Conservation (phyloP, 2,888 invertebrate species). For the Pristionchus entomophagus region DNA sequence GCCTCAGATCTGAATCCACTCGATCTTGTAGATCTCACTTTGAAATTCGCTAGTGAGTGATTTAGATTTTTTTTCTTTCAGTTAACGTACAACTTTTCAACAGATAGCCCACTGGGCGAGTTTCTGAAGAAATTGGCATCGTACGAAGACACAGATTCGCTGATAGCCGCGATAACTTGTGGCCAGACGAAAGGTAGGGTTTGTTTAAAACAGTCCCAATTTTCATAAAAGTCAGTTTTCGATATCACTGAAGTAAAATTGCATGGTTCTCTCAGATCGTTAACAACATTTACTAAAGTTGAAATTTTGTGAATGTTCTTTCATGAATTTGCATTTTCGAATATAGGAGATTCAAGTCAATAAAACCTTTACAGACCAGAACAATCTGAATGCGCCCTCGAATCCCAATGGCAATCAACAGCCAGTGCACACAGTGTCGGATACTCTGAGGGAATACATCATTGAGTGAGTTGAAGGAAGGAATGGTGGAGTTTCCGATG, state of each 20-base stretch:
- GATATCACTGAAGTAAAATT: no score
- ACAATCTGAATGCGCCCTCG: background rate
- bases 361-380: background rate
- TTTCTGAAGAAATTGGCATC: background rate
- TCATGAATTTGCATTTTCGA: background rate
- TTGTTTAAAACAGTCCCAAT: no score
- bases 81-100: background rate
- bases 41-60: background rate
- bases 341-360: no score
- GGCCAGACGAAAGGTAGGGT: background rate
- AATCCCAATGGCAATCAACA: background rate
- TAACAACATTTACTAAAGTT: no score
- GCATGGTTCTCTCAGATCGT: no score
- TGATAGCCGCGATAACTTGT: background rate
- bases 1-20: background rate
- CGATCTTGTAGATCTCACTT: background rate
- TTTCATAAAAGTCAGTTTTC: no score
- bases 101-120: background rate
- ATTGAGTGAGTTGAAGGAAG: background rate
- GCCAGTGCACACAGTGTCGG: background rate
- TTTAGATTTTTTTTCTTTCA: no score
- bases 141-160: background rate
- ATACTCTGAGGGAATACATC: background rate
- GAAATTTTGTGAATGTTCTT: background rate
- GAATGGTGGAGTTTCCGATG: no score